phyloP scores from a whole-genome alignment of 2,797 vertebrate species.

The Cynodonichthys magdalenae region DNA sequence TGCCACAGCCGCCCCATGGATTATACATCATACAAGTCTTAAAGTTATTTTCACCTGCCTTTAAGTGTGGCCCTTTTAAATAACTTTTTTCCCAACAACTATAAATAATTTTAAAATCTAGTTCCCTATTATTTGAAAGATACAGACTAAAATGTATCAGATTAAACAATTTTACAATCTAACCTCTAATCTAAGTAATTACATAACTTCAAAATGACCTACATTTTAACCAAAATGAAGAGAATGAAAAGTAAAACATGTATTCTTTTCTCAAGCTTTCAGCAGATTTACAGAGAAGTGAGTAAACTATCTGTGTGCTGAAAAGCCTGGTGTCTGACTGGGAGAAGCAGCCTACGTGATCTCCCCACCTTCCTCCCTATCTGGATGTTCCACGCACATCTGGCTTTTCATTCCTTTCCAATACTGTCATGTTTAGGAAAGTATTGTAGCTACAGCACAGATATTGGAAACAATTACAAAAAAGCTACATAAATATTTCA shows the following conservation, averaged over 20 bases:
- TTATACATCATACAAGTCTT: no score
- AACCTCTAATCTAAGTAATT: no score
- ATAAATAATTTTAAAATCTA: no score
- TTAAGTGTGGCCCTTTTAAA: no score
- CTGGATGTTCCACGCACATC: constrained; percentile 56
- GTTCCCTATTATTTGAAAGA: no score
- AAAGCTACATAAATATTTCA: neutral
- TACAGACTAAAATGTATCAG: no score
- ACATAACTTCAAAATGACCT: no score
- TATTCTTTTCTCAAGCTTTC: no score
- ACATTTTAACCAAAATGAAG: neutral
- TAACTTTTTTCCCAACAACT: no score
- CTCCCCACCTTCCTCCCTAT: constrained; percentile 43
- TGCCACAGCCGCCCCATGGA: no score
- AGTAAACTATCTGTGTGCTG: neutral
- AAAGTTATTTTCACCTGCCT: no score
- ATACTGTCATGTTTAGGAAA: constrained; percentile 63
- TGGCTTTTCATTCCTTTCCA: constrained; percentile 69
- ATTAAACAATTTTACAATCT: no score
- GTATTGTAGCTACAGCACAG: constrained; percentile 31
- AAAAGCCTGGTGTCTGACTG: neutral
- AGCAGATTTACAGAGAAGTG: neutral
- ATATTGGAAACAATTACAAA: constrained; percentile 44
- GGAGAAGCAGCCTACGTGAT: constrained; percentile 12
- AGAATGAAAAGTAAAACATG: neutral